These are phyloP conservation scores for Danio rerio DNA, from an alignment of 2,113 vertebrate species.

Conservation along the genomic window DNA sequence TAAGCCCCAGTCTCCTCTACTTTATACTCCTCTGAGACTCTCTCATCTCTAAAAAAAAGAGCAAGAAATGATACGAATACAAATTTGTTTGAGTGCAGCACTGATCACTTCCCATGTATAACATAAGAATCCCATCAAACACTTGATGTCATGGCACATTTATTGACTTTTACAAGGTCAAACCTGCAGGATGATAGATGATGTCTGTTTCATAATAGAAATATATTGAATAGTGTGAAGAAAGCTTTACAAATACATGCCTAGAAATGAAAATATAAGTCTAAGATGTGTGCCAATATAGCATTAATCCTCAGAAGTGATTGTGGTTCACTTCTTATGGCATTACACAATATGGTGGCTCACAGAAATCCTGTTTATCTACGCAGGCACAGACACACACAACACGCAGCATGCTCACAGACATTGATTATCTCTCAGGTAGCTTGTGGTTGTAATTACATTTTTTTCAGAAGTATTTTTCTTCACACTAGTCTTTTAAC, in stretches of 20 bases:
- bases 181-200: neutral
- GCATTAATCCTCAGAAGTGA: neutral
- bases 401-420: neutral
- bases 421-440: constrained; percentile 31
- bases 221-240: neutral
- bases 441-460: constrained; percentile 9
- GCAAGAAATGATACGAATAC: neutral
- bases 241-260: neutral
- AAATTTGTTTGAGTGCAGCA: neutral
- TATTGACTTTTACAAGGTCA: neutral
- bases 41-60: neutral
- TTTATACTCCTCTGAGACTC: neutral
- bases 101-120: neutral
- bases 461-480: constrained; percentile 33
- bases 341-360: neutral
- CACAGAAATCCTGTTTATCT: neutral
- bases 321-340: constrained; percentile 1
- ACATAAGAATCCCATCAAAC: neutral
- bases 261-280: neutral
- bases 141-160: neutral
- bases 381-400: neutral
- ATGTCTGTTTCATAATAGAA: neutral
- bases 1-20: no score
- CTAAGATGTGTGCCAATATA: neutral
- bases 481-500: constrained; percentile 1